Percentiles rank a stretch among this genome's conserved stretches.
phyloP scores from a whole-genome alignment of 2,888 invertebrate species.

The Eupelmus urozonus region DNA sequence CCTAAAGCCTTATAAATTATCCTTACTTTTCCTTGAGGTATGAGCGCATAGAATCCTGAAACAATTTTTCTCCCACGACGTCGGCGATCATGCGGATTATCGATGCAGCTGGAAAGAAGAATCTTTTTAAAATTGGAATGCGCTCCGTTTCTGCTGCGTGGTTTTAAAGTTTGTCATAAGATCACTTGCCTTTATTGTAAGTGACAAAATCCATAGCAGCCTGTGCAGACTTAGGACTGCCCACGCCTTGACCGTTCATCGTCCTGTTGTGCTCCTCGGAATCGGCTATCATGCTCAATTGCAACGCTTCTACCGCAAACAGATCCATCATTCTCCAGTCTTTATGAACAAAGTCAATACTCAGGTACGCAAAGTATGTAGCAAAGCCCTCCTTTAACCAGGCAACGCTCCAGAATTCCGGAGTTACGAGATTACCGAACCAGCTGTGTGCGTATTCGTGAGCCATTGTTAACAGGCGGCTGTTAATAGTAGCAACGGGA shows the following conservation, averaged over 20 bases:
- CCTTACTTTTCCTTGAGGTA: conserved; percentile 66
- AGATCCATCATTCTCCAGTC: conserved; percentile 79
- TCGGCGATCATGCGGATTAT: conserved; percentile 67
- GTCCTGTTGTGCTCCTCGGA: conserved; percentile 78
- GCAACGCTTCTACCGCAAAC: conserved; percentile 78
- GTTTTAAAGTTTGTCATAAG: neutral
- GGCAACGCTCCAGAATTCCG: conserved; percentile 84
- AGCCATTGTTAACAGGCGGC: conserved; percentile 63
- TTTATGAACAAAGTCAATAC: conserved; percentile 69
- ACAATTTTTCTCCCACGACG: conserved; percentile 61
- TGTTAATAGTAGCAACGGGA: conserved; percentile 66
- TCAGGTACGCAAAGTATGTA: conserved; percentile 77
- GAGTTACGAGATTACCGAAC: conserved; percentile 86
- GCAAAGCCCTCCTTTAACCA: conserved; percentile 90
- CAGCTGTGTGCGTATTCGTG: conserved; percentile 84
- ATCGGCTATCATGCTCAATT: conserved; percentile 75
- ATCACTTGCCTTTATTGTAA: conserved; percentile 81
- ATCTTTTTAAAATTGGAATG: neutral
- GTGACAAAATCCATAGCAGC: conserved; percentile 81
- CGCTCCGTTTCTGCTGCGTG: too few species aligned
- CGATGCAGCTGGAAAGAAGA: conserved; percentile 63
- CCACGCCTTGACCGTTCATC: conserved; percentile 79
- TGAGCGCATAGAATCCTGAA: conserved; percentile 63
- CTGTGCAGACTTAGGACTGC: conserved; percentile 78
- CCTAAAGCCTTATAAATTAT: neutral